Percentiles rank a stretch among this genome's conserved stretches.
Evolutionary conservation across 2,113 vertebrate genomes (phyloP).

Genomic region (Xyliphius kryptos): DNA sequence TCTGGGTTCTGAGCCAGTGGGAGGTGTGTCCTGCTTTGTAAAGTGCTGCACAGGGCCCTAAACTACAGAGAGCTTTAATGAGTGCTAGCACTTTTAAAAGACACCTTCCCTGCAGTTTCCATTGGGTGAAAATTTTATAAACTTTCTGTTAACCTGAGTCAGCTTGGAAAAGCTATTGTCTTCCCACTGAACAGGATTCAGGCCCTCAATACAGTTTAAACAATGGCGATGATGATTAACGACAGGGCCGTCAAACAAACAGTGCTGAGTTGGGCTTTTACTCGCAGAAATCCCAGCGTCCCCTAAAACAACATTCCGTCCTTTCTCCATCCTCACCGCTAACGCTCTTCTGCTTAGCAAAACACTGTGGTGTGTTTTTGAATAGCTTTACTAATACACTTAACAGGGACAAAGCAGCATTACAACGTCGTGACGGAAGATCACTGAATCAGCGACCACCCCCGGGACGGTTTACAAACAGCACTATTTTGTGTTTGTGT

Average conservation of each 20-base stretch:
- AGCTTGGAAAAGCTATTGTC: conserved; percentile 46
- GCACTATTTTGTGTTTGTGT: too few relatives aligned
- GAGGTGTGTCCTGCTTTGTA: conserved; percentile 42
- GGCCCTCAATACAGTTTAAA: conserved; percentile 46
- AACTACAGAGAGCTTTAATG: conserved; percentile 36
- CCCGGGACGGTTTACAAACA: too few relatives aligned
- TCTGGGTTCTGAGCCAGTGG: conserved; percentile 19
- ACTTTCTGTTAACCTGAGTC: conserved; percentile 46
- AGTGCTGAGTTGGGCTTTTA: conserved; percentile 30
- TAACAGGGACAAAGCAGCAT: too few relatives aligned
- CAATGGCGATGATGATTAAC: conserved; percentile 43
- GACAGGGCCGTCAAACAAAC: conserved; percentile 43
- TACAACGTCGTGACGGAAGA: too few relatives aligned
- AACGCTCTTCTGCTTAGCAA: background rate
- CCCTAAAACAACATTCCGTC: conserved; percentile 20
- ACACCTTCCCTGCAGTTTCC: conserved; percentile 45
- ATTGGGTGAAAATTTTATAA: conserved; percentile 50
- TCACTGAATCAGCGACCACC: too few relatives aligned
- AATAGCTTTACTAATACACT: background rate
- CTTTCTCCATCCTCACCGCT: conserved; percentile 4
- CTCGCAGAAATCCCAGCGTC: conserved; percentile 9
- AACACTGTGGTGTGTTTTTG: background rate
- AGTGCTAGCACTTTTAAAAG: conserved; percentile 45
- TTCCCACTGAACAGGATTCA: conserved; percentile 30
- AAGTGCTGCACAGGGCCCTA: conserved; percentile 22